A percentile compares a stretch with the other conserved stretches of the same genome.
These are phyloP conservation scores for Larimichthys crocea DNA, from an alignment of 2,113 vertebrate genomes.

Conservation along the genomic window DNA sequence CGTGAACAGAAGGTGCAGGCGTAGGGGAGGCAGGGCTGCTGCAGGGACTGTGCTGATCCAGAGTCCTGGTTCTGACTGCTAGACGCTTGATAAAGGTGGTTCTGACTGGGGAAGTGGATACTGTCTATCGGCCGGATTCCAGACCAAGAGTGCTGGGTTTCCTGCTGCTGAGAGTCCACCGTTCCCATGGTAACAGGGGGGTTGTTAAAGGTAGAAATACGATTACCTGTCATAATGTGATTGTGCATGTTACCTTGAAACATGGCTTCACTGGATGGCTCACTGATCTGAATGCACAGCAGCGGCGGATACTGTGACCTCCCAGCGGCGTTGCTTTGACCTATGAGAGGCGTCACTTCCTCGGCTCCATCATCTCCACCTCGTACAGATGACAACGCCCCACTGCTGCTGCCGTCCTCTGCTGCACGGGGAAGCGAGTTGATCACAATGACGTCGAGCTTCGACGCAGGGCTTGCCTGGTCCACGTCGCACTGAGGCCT, in stretches of 20 bases:
- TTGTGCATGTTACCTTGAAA: not conserved
- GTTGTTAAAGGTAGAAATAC: not conserved
- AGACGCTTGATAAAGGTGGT: not conserved
- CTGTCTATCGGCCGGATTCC: not conserved
- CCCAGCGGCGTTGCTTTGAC: not conserved
- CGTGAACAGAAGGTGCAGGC: conserved; percentile 52
- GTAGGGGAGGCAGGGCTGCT: conserved; percentile 21
- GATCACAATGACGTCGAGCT: not conserved
- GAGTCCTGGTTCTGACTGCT: conserved; percentile 25
- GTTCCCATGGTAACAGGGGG: not conserved
- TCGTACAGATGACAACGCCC: not conserved
- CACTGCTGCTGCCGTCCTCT: not conserved
- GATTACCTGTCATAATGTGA: not conserved
- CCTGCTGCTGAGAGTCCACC: conserved; percentile 12
- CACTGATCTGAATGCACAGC: conserved; percentile 12
- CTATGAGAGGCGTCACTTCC: not conserved
- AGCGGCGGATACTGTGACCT: conserved; percentile 11
- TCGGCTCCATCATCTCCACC: not conserved
- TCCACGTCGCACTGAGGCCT: not conserved
- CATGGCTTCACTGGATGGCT: not conserved
- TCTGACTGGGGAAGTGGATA: not conserved
- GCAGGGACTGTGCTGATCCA: not conserved
- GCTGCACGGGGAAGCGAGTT: not conserved
- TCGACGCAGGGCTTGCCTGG: not conserved
- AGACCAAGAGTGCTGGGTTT: conserved; percentile 4